Conservation (phyloP, 2,113 vertebrate species). For the Oreamnos americanus region DNA sequence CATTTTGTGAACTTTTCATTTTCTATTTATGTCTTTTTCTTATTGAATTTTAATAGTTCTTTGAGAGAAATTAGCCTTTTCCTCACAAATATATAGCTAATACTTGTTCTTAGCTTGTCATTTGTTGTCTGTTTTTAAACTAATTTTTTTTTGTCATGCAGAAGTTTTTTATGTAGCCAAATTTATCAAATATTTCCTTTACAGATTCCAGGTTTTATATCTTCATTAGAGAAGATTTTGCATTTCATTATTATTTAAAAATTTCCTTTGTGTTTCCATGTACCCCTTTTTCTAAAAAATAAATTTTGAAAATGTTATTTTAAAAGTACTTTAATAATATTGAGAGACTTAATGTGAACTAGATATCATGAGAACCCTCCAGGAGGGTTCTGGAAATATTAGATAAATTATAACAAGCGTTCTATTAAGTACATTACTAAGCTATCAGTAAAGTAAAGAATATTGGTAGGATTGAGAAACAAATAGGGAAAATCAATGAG, state of each 20-base stretch:
- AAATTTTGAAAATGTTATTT: not conserved
- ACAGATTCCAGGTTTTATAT: not conserved
- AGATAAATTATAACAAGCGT: not conserved
- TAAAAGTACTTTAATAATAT: not conserved
- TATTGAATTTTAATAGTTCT: slow-evolving; percentile 27
- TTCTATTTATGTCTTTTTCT: not conserved
- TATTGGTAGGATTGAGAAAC: not conserved
- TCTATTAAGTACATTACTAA: not conserved
- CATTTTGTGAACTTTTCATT: not conserved
- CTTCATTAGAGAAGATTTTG: not conserved
- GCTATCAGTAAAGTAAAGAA: not conserved
- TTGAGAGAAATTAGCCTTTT: slow-evolving; percentile 27
- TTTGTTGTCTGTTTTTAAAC: not conserved
- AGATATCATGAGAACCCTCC: not conserved
- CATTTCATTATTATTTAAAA: not conserved
- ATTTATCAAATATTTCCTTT: slow-evolving; percentile 28
- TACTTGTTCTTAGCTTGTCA: slow-evolving; percentile 13
- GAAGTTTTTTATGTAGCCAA: slow-evolving; percentile 21
- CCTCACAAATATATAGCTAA: not conserved
- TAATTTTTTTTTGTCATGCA: not conserved
- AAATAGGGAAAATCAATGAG: not conserved
- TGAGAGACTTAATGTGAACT: not conserved
- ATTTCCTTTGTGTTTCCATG: not conserved
- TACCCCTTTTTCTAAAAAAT: not conserved
- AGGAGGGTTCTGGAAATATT: not conserved